phyloP scores from a whole-genome alignment of 2,888 invertebrate species.

The Meghimatium bilineatum region DNA sequence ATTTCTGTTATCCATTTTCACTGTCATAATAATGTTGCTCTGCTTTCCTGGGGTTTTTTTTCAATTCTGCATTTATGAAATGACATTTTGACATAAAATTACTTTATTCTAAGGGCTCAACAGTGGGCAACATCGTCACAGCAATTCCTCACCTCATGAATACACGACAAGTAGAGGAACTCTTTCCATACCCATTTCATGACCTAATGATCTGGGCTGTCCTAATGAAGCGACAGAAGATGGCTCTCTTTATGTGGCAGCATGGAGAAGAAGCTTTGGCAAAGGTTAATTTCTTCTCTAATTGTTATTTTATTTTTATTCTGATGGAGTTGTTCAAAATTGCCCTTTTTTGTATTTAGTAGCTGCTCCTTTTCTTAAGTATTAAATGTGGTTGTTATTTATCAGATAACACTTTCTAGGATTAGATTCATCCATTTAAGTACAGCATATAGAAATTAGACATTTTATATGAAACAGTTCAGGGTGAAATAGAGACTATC shows the following conservation, averaged over 20 bases:
- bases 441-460: no score
- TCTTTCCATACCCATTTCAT: slow-evolving; percentile 88
- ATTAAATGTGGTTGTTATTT: no score
- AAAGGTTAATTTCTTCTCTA: slow-evolving; percentile 82
- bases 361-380: no score
- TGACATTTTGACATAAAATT: not conserved
- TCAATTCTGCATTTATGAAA: not conserved
- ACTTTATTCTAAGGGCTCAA: slow-evolving; percentile 57
- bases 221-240: slow-evolving; percentile 95
- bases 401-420: no score
- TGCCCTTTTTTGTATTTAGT: no score
- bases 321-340: no score
- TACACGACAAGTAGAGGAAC: slow-evolving; percentile 66
- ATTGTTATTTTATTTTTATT: not conserved
- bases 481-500: no score
- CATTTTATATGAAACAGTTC: no score
- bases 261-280: slow-evolving; percentile 98
- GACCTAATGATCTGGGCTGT: slow-evolving; percentile 97
- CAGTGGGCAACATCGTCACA: slow-evolving; percentile 69
- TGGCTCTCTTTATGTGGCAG: slow-evolving; percentile 99
- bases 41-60: no score
- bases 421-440: no score
- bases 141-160: slow-evolving; percentile 68
- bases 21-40: no score
- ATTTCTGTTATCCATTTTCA: no score